Base-by-base conservation (phyloP, 1,140 invertebrate genomes). In the Euwallacea similis region DNA sequence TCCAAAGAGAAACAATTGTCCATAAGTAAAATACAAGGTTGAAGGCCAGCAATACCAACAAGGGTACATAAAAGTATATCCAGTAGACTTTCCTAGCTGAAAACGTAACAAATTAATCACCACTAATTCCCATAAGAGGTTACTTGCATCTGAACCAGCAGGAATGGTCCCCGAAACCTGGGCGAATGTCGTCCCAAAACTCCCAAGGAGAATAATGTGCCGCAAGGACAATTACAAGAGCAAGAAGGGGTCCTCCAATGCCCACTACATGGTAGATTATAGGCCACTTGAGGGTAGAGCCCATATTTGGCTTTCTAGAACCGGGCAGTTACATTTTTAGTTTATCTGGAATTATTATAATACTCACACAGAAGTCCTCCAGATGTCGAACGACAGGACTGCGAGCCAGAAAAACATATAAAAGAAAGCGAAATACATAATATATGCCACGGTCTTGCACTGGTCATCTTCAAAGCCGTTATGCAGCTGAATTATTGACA, bases 371-470 rank as follows among this genome's bases (percentile, higher is more conserved):
- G 86, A 86, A 0, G 80, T 82, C 73, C 85, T 83, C 83, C 86
- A 89, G 42, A 89, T 84, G 75, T 90, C 89, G 54, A 89, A 86
- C 6, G 87, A 85, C 6, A 88, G 85, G 0, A 89, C 81, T 72
- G 88, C 88, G 77, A 90, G 80, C 89, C 89, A 90, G 75, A 88
- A 88, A 76, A 90, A 90, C 6, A 86, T 84, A 3, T 85, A 83
- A 73, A 89, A 80, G 82, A 89, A 86, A 79, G 85, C 84, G 71
- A 86, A 88, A 73, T 89, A 90, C 0, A 86, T 80, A 4, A 85
- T 69, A 74, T 87, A 89, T 21, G 86, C 88, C 86, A 77, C 73
- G 77, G 79, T 70, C 43, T 75, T 55, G 79, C 62, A 85, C 79
- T 73, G 43, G 0, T 9, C 4, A 42, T 43, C 10, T n/a, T 16